Conservation (phyloP, 2,797 vertebrate genomes). For the Rhynchotus rufescens region DNA sequence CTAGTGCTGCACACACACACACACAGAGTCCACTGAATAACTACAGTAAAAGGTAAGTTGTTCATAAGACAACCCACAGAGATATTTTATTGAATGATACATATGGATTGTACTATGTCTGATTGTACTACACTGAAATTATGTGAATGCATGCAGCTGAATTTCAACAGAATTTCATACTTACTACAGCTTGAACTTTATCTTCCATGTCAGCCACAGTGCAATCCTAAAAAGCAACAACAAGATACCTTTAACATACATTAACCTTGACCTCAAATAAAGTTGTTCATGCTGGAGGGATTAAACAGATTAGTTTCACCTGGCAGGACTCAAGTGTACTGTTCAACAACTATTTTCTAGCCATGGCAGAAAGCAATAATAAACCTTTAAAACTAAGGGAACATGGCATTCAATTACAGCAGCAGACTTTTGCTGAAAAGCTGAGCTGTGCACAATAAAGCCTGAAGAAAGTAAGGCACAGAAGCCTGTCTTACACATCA, state of each 20-base stretch:
- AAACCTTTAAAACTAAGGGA: constrained; percentile 36
- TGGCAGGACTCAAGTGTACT: constrained; percentile 28
- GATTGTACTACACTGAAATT: too few relatives aligned
- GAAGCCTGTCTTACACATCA: constrained; percentile 13
- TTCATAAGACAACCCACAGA: neutral
- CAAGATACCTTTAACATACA: neutral
- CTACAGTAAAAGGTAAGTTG: neutral
- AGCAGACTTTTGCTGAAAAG: neutral
- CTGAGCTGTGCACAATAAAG: constrained; percentile 11
- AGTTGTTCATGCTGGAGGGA: constrained; percentile 18
- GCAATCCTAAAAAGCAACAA: constrained; percentile 84
- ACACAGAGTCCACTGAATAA: neutral
- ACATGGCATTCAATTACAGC: constrained; percentile 12
- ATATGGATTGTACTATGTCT: neutral
- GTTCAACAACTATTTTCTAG: constrained; percentile 45
- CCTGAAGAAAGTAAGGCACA: constrained; percentile 18
- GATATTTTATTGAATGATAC: neutral
- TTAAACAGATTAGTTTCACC: constrained; percentile 52
- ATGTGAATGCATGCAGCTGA: neutral
- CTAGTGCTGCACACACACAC: neutral
- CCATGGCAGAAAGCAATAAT: constrained; percentile 4
- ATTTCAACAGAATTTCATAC: constrained; percentile 70
- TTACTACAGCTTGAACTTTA: constrained; percentile 94
- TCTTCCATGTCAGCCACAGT: constrained; percentile 93
- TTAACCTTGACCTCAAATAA: neutral